Evolutionary conservation across 2,113 vertebrate genomes (phyloP), one percentile per base, ranked within the genome.

Genomic region (Fregata magnificens): DNA sequence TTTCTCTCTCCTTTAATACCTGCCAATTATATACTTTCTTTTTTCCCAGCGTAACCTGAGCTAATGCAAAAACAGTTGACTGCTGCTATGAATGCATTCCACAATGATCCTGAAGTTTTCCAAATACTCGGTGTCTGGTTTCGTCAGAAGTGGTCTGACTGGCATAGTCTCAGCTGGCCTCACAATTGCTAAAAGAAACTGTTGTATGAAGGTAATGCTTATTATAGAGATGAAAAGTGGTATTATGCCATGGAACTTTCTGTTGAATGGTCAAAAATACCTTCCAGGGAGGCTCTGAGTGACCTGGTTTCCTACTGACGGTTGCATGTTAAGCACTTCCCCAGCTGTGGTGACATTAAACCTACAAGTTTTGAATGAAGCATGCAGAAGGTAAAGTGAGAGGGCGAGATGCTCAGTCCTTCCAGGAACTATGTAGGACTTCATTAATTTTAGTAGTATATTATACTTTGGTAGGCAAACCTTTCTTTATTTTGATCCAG

Each of bases 321-420:
- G 36, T 25, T 2, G 0, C 4, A 5, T 5, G 10, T 11, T 21
- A 25, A 65, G 25, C 31, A 4, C 11, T 50, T 58, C 12, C 13
- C 24, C 32, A 77, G 44, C 78, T 44, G 44, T 17, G 69, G 18
- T 36, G 40, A 18, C 22, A 11, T 34, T 28, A 36, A 78, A 21
- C 24, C 53, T 58, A 38, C 42, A 62, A 4, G 8, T 36, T 16
- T 11, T 34, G 29, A 53, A 56, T 29, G 71, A n/a, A 52, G 7
- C 4, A 9, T 4, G 19, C 12, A 21, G 40, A 38, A 66, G 26
- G 25, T 11, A 9, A 47, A 36, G 40, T 6, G 62, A 44, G 52
- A 82, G 18, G 18, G 22, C 1, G 3, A 59, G 61, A 44, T 40
- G 59, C 40, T 49, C 19, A 7, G 20, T 24, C 21, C 29, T 45